Evolutionary conservation across 2,888 invertebrate genomes (phyloP), one percentile per base, ranked within the genome.

Genomic region (Coelinius sp.): DNA sequence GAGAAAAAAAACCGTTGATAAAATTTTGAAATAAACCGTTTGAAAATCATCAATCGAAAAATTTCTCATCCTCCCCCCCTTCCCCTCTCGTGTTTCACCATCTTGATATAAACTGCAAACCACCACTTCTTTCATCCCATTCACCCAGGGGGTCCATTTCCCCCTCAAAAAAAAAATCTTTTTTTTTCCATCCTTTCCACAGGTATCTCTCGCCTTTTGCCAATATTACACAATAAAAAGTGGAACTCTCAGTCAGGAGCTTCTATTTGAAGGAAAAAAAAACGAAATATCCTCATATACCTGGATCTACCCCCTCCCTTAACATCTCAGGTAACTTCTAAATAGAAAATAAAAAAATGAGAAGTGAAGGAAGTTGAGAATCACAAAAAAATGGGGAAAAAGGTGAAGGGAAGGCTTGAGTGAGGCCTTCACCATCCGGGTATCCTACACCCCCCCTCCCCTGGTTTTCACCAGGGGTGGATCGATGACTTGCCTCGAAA

Each of bases 241-340:
- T 74, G 75, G 72, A 75, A 80, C 68, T 76, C 77, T 77, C 73
- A 70, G 71, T 73, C 75, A 78, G 78, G 80, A 73, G 80, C 78
- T 72, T 78, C 81, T 82, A 83, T 83, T 82, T 82, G 77, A 81
- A n/a, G n/a, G n/a, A n/a, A n/a, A n/a, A n/a, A 78, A 79, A 80
- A 80, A 73, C 75, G 53, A 63, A 76, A 74, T 70, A 77, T 71
- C 72, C 77, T 82, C 20, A 49, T 49, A 49, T 84, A 83, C 84
- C 83, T 82, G 83, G 76, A 71, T 64, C 71, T 69, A 75, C 76
- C 78, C 73, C 72, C 75, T 77, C 74, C 77, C 75, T 79, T 79
- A 78, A 77, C 74, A 74, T 75, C 73, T 70, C 53, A 76, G 73
- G 74, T 78, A 74, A 74, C 75, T 74, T 78, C 71, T 76, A 35